phyloP scores from a whole-genome alignment of 2,113 vertebrate species.

The Chunga burmeisteri region DNA sequence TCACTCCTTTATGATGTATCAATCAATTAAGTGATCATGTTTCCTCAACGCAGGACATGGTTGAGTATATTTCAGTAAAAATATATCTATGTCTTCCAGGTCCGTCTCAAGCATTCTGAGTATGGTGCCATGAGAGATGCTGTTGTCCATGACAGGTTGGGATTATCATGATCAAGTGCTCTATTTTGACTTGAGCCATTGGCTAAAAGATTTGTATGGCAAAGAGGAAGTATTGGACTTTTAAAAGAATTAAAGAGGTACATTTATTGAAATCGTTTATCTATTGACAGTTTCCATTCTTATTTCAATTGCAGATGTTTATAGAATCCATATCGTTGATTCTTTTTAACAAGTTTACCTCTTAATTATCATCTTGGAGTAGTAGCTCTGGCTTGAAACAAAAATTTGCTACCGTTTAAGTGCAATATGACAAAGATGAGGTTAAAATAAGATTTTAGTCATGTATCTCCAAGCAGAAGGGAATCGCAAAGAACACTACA shows the following conservation, averaged over 20 bases:
- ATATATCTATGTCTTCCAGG: slow-evolving; percentile 66
- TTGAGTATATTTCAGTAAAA: slow-evolving; percentile 48
- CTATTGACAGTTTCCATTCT: neutral
- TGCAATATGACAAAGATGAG: neutral
- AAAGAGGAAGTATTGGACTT: slow-evolving; percentile 57
- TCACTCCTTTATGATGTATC: neutral
- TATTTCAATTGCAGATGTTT: neutral
- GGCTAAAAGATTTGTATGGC: slow-evolving; percentile 53
- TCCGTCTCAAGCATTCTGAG: slow-evolving; percentile 42
- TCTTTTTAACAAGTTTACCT: neutral
- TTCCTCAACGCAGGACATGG: neutral
- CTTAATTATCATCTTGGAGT: neutral
- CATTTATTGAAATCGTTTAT: neutral
- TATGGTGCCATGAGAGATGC: slow-evolving; percentile 65
- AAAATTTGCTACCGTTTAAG: neutral
- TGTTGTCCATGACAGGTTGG: slow-evolving; percentile 58
- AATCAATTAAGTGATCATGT: neutral
- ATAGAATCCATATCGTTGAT: neutral
- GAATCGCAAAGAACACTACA: neutral
- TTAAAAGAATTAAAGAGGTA: slow-evolving; percentile 71
- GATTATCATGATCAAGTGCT: slow-evolving; percentile 69
- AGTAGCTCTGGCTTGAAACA: neutral
- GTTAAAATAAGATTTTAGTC: neutral
- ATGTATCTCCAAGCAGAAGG: neutral
- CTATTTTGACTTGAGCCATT: slow-evolving; percentile 65